Evolutionary conservation across 1,140 invertebrate species (phyloP).

Genomic region (Helicorthomorpha holstii): DNA sequence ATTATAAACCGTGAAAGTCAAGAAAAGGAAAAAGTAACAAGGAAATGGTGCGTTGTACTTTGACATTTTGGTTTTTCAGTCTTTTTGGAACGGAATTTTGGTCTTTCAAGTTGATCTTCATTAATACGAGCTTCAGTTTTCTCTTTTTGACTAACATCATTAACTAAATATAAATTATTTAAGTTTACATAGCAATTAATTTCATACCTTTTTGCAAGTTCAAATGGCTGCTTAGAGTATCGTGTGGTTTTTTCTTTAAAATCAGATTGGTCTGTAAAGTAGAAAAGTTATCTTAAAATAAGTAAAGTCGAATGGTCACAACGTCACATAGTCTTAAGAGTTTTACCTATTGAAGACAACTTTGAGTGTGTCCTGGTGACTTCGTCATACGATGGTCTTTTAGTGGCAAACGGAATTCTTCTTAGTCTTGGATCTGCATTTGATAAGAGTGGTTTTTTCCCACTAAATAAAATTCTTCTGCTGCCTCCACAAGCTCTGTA

Average conservation of each 20-base stretch:
- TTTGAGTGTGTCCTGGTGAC: slow-evolving; percentile 53
- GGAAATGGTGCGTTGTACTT: background rate
- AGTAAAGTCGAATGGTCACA: too few relatives aligned
- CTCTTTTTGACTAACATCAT: too few relatives aligned
- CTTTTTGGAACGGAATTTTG: background rate
- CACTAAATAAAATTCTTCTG: slow-evolving; percentile 51
- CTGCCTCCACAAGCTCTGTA: slow-evolving; percentile 59
- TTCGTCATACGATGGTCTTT: slow-evolving; percentile 62
- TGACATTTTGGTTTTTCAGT: background rate
- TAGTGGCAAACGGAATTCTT: slow-evolving; percentile 62
- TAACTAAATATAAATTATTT: too few relatives aligned
- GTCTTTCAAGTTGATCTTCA: too few relatives aligned
- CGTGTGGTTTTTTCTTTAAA: too few relatives aligned
- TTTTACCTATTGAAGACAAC: slow-evolving; percentile 47
- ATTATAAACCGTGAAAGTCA: background rate
- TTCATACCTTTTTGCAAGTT: too few relatives aligned
- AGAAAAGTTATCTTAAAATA: too few relatives aligned
- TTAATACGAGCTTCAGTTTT: too few relatives aligned
- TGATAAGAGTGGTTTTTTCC: slow-evolving; percentile 46
- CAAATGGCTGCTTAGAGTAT: too few relatives aligned
- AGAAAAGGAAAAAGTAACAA: background rate
- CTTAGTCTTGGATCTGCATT: slow-evolving; percentile 44
- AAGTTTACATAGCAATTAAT: too few relatives aligned
- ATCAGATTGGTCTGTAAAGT: too few relatives aligned
- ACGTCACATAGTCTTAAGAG: too few relatives aligned